Percentiles rank a stretch among this genome's conserved stretches.
Evolutionary conservation across 2,888 invertebrate species (phyloP).

Genomic region (Stenchaetothrips biformis): DNA sequence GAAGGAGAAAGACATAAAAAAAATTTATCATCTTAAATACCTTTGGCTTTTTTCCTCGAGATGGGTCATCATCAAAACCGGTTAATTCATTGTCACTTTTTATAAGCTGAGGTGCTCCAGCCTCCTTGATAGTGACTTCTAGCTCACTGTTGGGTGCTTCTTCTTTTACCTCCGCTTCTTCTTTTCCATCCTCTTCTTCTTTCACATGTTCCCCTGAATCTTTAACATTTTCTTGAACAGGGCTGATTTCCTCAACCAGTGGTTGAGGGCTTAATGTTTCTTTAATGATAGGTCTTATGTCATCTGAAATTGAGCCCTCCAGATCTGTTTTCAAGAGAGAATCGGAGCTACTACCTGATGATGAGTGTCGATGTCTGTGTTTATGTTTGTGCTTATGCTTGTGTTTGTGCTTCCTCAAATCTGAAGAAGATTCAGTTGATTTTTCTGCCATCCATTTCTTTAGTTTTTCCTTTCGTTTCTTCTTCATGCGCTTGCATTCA

Average conservation of each 20-base stretch:
- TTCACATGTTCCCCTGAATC: slow-evolving; percentile 34
- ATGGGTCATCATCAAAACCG: not conserved
- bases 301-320: slow-evolving; percentile 19
- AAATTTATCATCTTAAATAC: slow-evolving; percentile 47
- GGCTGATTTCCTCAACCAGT: no score
- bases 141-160: slow-evolving; percentile 33
- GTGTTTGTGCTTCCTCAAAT: slow-evolving; percentile 63
- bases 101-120: not conserved
- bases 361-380: slow-evolving; percentile 53
- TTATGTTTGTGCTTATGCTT: slow-evolving; percentile 72
- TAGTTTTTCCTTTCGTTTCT: slow-evolving; percentile 62
- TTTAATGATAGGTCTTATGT: not conserved
- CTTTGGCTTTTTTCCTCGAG: slow-evolving; percentile 45
- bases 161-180: slow-evolving; percentile 36
- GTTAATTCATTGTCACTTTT: not conserved
- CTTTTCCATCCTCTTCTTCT: slow-evolving; percentile 37
- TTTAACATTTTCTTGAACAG: not conserved
- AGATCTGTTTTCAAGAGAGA: not conserved
- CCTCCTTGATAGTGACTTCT: not conserved
- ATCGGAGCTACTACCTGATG: slow-evolving; percentile 43
- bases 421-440: slow-evolving; percentile 26
- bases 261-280: no score
- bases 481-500: slow-evolving; percentile 59
- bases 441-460: slow-evolving; percentile 40
- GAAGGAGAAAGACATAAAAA: slow-evolving; percentile 26